Conservation (phyloP, 1,140 invertebrate genomes). For the Planococcus citri region DNA sequence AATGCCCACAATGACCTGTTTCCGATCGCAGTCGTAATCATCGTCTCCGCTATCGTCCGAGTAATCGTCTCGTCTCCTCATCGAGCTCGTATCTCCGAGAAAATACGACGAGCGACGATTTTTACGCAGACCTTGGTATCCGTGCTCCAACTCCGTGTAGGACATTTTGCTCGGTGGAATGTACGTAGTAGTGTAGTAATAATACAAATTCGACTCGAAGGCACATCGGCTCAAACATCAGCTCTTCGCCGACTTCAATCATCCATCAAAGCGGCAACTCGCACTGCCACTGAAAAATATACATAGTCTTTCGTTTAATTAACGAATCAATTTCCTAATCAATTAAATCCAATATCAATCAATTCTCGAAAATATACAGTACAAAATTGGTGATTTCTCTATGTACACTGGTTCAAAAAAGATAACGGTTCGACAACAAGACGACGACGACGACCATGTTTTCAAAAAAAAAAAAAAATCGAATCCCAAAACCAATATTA, state of each 20-base stretch:
- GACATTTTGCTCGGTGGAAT: slow-evolving; percentile 45
- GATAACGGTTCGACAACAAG: no score
- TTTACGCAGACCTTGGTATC: slow-evolving; percentile 60
- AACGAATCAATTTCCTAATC: no score
- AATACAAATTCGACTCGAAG: not conserved
- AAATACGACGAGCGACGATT: slow-evolving; percentile 55
- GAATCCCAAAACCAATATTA: no score
- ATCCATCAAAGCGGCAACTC: not conserved
- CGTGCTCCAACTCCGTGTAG: slow-evolving; percentile 78
- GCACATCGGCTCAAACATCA: not conserved
- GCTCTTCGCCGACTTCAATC: not conserved
- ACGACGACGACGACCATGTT: no score
- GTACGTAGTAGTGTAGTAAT: not conserved
- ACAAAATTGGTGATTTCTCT: no score
- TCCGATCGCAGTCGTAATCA: slow-evolving; percentile 41
- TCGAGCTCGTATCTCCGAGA: slow-evolving; percentile 34
- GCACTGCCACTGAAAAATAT: no score
- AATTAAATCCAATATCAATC: no score
- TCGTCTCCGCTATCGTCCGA: slow-evolving; percentile 25
- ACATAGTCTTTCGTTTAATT: no score
- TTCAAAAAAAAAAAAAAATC: no score
- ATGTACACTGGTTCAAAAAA: no score
- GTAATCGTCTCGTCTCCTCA: not conserved
- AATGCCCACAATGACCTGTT: slow-evolving; percentile 86
- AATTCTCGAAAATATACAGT: no score